A percentile compares a stretch with the other conserved stretches of the same genome.
phyloP scores from a whole-genome alignment of 1,140 invertebrate species.

The Bombus balteatus region DNA sequence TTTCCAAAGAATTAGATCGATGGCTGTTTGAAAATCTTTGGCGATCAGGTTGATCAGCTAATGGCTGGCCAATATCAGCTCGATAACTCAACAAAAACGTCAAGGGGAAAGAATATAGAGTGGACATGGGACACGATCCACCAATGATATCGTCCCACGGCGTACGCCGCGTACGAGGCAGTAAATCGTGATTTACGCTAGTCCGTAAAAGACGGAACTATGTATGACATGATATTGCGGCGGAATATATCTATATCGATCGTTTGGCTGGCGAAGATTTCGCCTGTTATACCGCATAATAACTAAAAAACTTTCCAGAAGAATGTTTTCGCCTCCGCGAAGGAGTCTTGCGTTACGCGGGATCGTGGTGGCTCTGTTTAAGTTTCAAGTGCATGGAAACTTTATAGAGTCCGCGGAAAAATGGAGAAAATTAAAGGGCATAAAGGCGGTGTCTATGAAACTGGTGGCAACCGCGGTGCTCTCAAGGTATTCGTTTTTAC shows the following conservation, averaged over 20 bases:
- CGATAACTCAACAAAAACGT: slow-evolving; percentile 26
- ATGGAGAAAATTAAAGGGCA: slow-evolving; percentile 35
- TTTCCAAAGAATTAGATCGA: neutral
- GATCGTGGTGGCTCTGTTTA: neutral
- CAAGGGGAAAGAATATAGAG: slow-evolving; percentile 21
- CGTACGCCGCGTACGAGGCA: slow-evolving; percentile 42
- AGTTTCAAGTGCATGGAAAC: slow-evolving; percentile 32
- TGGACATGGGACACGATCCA: slow-evolving; percentile 21
- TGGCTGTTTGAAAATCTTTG: neutral
- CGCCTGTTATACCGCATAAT: slow-evolving; percentile 8
- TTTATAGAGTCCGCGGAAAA: slow-evolving; percentile 21
- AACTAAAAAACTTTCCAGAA: slow-evolving; percentile 36
- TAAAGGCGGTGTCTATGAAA: slow-evolving; percentile 12
- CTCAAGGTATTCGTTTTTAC: slow-evolving; percentile 11
- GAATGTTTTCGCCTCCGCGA: slow-evolving; percentile 21
- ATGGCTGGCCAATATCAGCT: slow-evolving; percentile 1
- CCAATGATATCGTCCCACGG: slow-evolving; percentile 40
- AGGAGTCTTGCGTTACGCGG: neutral
- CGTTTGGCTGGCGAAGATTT: neutral
- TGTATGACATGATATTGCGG: slow-evolving; percentile 68
- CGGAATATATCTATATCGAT: slow-evolving; percentile 63
- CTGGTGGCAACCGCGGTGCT: neutral
- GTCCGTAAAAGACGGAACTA: slow-evolving; percentile 69
- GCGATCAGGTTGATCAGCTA: slow-evolving; percentile 2
- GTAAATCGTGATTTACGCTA: slow-evolving; percentile 73